These are phyloP conservation scores for Amia ocellicauda DNA, from an alignment of 2,113 vertebrate genomes.

Conservation along the genomic window DNA sequence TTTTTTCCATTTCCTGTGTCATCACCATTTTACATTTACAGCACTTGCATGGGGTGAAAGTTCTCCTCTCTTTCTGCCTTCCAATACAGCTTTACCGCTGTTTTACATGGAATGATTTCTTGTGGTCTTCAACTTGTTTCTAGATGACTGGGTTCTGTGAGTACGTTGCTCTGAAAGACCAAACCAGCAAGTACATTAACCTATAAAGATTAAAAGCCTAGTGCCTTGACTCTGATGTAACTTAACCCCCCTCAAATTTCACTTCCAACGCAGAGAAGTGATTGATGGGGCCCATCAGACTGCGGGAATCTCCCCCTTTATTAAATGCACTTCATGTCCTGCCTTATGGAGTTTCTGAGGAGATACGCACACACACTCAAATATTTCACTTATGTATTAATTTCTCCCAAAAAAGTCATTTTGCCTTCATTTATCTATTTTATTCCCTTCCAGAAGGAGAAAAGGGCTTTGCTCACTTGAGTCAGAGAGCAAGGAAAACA, in stretches of 20 bases:
- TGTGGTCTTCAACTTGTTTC: constrained; percentile 44
- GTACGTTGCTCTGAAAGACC: constrained; percentile 40
- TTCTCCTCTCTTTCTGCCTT: not conserved
- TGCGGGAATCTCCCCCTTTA: constrained; percentile 63
- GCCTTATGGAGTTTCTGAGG: constrained; percentile 36
- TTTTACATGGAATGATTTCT: not conserved
- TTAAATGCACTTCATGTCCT: constrained; percentile 46
- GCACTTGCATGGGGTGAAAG: not conserved
- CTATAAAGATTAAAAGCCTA: constrained; percentile 71
- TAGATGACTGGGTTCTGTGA: constrained; percentile 42
- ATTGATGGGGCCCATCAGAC: constrained; percentile 70
- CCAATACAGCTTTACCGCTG: too few species aligned
- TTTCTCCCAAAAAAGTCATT: constrained; percentile 50
- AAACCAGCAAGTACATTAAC: constrained; percentile 64
- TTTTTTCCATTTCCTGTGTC: not conserved
- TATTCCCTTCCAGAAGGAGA: constrained; percentile 27
- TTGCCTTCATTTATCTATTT: constrained; percentile 29
- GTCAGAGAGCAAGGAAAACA: constrained; percentile 25
- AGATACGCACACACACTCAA: constrained; percentile 46
- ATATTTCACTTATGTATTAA: constrained; percentile 53
- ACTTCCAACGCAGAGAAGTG: constrained; percentile 62
- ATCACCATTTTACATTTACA: too few species aligned
- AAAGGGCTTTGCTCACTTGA: constrained; percentile 20
- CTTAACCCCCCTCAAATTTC: constrained; percentile 46
- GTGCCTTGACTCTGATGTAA: constrained; percentile 46